Evolutionary conservation across 2,888 invertebrate genomes (phyloP).

Genomic region (Heliconius sara): DNA sequence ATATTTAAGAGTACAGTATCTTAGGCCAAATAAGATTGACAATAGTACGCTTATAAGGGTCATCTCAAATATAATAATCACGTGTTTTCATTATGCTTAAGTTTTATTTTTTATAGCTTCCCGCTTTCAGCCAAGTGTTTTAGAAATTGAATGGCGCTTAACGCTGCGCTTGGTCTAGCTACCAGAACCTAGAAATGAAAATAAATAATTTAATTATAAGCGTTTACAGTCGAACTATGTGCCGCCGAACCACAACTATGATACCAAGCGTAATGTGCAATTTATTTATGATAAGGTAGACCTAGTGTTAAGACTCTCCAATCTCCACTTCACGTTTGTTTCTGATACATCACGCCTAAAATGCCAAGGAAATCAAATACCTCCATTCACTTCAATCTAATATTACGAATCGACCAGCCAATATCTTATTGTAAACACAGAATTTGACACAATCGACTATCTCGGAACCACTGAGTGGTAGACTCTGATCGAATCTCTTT

Average conservation of each 20-base stretch:
- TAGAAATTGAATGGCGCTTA: no score
- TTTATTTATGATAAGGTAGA: background rate
- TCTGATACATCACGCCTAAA: background rate
- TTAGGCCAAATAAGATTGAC: no score
- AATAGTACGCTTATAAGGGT: background rate
- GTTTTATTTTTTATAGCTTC: no score
- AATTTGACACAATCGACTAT: constrained; percentile 11
- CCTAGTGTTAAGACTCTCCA: background rate
- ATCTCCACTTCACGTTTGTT: background rate
- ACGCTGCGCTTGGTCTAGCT: no score
- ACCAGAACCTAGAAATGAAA: no score
- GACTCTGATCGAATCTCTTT: constrained; percentile 46
- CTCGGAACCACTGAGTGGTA: constrained; percentile 7
- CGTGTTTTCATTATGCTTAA: background rate
- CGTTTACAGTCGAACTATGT: no score
- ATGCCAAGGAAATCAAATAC: background rate
- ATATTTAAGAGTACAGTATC: background rate
- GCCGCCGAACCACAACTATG: background rate
- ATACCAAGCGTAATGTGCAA: background rate
- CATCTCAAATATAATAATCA: background rate
- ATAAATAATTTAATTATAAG: no score
- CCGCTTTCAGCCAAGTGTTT: no score
- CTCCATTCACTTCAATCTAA: background rate
- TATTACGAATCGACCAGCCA: background rate
- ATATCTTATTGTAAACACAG: background rate